phyloP scores from a whole-genome alignment of 2,888 invertebrate species.

The Exephanes ischioxanthus region DNA sequence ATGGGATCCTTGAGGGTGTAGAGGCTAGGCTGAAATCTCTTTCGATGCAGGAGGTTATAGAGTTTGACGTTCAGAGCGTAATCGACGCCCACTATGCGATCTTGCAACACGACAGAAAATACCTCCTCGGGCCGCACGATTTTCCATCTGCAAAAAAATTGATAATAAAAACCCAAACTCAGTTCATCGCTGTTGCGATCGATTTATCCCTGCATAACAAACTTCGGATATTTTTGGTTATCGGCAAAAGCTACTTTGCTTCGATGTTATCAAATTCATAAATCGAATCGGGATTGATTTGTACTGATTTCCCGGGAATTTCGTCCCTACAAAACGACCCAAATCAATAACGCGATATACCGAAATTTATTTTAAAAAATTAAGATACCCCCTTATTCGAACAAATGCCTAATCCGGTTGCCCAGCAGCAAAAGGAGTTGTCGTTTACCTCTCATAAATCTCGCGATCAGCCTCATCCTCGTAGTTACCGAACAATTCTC shows the following conservation, averaged over 20 bases:
- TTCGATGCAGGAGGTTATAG: constrained; percentile 3
- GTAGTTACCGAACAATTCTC: constrained; percentile 18
- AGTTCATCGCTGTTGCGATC: not conserved
- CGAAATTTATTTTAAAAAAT: not conserved
- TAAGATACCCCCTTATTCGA: too few relatives aligned
- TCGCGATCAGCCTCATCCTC: constrained; percentile 17
- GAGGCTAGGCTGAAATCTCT: not conserved
- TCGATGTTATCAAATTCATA: not conserved
- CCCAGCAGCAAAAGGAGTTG: not conserved
- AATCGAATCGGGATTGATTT: not conserved
- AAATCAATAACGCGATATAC: not conserved
- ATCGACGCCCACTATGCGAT: constrained; percentile 28
- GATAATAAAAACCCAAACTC: not conserved
- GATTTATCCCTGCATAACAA: not conserved
- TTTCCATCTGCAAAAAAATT: constrained; percentile 29
- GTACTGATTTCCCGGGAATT: not conserved
- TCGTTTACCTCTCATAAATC: constrained; percentile 17
- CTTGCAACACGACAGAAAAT: not conserved
- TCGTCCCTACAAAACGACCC: too few relatives aligned
- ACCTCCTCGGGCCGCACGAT: constrained; percentile 11
- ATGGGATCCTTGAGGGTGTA: constrained; percentile 33
- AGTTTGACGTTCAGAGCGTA: constrained; percentile 22
- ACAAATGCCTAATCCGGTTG: not conserved
- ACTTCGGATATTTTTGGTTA: not conserved
- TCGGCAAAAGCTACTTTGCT: not conserved